Conservation (phyloP, 2,113 vertebrate genomes). For the Fukomys damarensis region DNA sequence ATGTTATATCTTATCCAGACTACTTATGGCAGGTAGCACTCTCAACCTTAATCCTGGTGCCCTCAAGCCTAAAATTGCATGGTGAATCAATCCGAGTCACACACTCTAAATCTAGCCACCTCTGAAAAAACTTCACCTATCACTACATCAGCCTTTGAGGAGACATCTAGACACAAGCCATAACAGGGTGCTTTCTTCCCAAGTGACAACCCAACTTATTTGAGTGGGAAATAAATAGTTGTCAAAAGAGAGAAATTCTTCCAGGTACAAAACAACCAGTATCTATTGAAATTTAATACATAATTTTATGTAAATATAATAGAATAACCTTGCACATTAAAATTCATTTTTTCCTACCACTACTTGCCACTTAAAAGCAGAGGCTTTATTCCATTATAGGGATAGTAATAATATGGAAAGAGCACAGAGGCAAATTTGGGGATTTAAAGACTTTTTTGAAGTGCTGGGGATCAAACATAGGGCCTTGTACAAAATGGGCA, state of each 20-base stretch:
- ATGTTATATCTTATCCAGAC: too few species aligned
- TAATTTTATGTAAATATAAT: neutral
- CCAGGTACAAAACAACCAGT: neutral
- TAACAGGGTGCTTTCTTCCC: neutral
- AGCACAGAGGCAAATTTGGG: neutral
- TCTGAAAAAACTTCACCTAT: too few species aligned
- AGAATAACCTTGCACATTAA: neutral
- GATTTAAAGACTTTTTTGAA: neutral
- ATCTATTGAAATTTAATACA: neutral
- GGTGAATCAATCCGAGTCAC: too few species aligned
- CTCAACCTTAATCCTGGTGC: too few species aligned
- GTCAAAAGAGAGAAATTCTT: neutral
- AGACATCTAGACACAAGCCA: too few species aligned
- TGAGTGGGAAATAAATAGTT: neutral
- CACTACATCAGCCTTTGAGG: too few species aligned
- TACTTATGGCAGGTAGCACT: too few species aligned
- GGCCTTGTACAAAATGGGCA: neutral
- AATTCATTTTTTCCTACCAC: neutral
- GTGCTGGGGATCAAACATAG: neutral
- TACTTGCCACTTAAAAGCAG: conserved; percentile 2
- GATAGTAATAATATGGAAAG: neutral
- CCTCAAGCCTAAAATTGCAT: too few species aligned
- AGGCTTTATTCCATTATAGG: neutral
- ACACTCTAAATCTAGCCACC: too few species aligned
- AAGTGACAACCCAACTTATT: neutral